These are phyloP conservation scores for Drosophila antonietae DNA, from an alignment of 2,888 invertebrate genomes.

Conservation along the genomic window DNA sequence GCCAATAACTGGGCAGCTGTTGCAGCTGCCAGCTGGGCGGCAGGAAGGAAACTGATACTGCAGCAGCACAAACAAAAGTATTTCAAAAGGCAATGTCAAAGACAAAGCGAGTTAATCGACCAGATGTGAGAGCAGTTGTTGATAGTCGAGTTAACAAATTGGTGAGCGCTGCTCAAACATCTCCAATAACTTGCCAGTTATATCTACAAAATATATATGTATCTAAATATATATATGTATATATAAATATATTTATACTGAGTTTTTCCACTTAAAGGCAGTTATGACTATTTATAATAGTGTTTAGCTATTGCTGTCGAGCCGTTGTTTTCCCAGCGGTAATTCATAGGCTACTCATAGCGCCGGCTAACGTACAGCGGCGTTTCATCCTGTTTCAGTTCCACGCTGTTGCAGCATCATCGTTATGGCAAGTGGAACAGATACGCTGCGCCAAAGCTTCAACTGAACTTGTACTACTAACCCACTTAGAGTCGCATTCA, in stretches of 20 bases:
- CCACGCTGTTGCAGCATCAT: slow-evolving; percentile 13
- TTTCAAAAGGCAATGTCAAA: slow-evolving; percentile 38
- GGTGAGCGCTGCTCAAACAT: slow-evolving; percentile 56
- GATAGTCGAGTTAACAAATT: slow-evolving; percentile 66
- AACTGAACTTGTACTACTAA: slow-evolving; percentile 84
- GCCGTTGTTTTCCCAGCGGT: slow-evolving; percentile 42
- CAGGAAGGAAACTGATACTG: slow-evolving; percentile 46
- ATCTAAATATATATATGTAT: background rate
- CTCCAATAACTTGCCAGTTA: no score
- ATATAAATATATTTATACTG: background rate
- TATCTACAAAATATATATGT: background rate
- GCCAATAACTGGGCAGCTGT: slow-evolving; percentile 72
- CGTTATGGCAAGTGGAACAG: slow-evolving; percentile 36
- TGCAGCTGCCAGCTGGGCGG: slow-evolving; percentile 51
- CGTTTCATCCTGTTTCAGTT: slow-evolving; percentile 48
- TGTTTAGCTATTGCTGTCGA: slow-evolving; percentile 21
- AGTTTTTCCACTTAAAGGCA: background rate
- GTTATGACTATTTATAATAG: background rate
- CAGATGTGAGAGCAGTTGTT: slow-evolving; percentile 39
- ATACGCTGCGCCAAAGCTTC: slow-evolving; percentile 61
- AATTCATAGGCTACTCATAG: slow-evolving; percentile 38
- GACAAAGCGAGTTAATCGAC: slow-evolving; percentile 41
- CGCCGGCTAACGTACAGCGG: slow-evolving; percentile 26
- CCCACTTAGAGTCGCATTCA: slow-evolving; percentile 71
- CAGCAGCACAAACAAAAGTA: slow-evolving; percentile 67